Evolutionary conservation across 1,140 invertebrate species (phyloP), one percentile per base, ranked within the genome.

Genomic region (Temnothorax longispinosus): DNA sequence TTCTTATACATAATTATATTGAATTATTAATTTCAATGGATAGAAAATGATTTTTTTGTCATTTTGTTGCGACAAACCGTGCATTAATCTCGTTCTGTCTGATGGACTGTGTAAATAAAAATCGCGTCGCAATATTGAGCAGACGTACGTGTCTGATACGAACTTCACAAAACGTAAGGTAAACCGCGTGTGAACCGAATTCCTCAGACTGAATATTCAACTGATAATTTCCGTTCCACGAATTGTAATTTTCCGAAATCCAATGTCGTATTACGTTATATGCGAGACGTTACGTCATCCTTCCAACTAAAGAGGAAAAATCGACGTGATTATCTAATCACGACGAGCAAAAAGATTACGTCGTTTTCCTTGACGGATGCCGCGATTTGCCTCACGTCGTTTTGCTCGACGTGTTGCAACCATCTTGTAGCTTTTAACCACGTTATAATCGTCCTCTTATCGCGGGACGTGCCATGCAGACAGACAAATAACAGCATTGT

Each of bases 301-400:
- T 82, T 27, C 15, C 8, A n/a, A 38, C n/a, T 35, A 47, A 15
- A 72, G 10, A 4, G 11, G 1, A 60, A 81, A 81, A 47, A 41
- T 81, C 6, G 3, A 56, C 8, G 10, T 8, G 18, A 41, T 71
- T 71, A 81, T 81, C 64, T 81, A 81, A 69, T 81, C 78, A 10
- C 64, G 18, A n/a, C 15, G 35, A n/a, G 35, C n/a, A 54, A 82
- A 75, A 52, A 67, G 62, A 69, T 80, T 54, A 52, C 35, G 21
- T 56, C 4, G 21, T 35, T 82, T 74, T 54, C 41, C 21, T 44
- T 10, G 32, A 32, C 47, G 21, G 21, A 47, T 6, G 21, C 56
- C 44, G 32, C 44, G 32, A 65, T 65, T 65, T 65, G 15, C 35
- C 41, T 41, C 21, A 18, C 47, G 21, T 58, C 4, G 44, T 27